Evolutionary conservation across 1,140 invertebrate species (phyloP).

Genomic region (Macrobrachium nipponense): DNA sequence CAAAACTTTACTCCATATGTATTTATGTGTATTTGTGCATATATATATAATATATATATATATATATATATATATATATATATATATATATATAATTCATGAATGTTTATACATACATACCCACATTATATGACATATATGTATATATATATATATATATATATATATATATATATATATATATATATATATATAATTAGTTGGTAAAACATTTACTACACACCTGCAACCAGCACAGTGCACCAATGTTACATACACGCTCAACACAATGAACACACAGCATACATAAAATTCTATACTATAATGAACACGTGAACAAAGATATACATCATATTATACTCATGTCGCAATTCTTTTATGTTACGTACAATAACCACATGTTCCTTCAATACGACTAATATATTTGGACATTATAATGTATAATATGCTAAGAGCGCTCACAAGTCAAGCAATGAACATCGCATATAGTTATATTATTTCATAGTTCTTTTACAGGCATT

Average conservation of each 20-base stretch:
- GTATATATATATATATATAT: background rate
- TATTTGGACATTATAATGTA: constrained; percentile 13
- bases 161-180: constrained; percentile 10
- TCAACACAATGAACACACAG: constrained; percentile 10
- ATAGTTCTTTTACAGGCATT: no score
- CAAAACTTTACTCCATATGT: no score
- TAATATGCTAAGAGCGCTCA: background rate
- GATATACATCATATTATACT: constrained; percentile 42
- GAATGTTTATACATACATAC: no score
- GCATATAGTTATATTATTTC: no score
- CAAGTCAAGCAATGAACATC: no score
- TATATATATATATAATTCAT: no score
- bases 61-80: no score
- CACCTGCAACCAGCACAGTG: constrained; percentile 5
- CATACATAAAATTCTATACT: constrained; percentile 37
- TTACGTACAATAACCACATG: constrained; percentile 18
- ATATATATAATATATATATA: no score
- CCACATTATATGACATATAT: no score
- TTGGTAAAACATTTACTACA: background rate
- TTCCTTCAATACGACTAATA: constrained; percentile 4
- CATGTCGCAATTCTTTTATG: constrained; percentile 16
- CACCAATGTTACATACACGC: constrained; percentile 7
- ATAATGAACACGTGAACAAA: constrained; percentile 39
- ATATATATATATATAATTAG: background rate
- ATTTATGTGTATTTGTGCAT: no score